A percentile compares a stretch with the other conserved stretches of the same genome.
Evolutionary conservation across 2,113 vertebrate species (phyloP).

Genomic region (Geococcyx californianus): DNA sequence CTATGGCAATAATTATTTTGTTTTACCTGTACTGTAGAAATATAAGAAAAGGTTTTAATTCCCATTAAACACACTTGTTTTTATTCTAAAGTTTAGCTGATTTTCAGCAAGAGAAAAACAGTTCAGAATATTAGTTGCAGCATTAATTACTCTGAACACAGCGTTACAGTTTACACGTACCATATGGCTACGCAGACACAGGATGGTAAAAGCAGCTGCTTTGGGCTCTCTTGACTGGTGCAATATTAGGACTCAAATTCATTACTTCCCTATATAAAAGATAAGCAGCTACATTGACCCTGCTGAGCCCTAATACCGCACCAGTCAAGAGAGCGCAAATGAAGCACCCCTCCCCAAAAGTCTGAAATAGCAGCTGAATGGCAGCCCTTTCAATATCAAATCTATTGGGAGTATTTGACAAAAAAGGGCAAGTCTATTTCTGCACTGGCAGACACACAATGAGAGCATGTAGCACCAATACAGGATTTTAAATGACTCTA

Average conservation of each 20-base stretch:
- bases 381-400: background rate
- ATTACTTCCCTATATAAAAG: background rate
- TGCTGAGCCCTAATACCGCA: background rate
- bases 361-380: background rate
- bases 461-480: background rate
- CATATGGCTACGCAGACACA: background rate
- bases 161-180: background rate
- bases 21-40: slow-evolving; percentile 65
- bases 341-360: background rate
- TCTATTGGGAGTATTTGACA: slow-evolving; percentile 19
- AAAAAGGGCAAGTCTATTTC: slow-evolving; percentile 32
- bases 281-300: background rate
- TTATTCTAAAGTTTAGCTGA: slow-evolving; percentile 39
- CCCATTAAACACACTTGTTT: slow-evolving; percentile 41
- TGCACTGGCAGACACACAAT: slow-evolving; percentile 6
- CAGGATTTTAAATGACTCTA: slow-evolving; percentile 8
- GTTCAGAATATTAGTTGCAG: background rate
- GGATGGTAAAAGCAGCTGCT: slow-evolving; percentile 26
- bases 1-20: slow-evolving; percentile 73
- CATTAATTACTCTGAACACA: slow-evolving; percentile 3
- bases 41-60: slow-evolving; percentile 58
- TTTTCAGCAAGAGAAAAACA: slow-evolving; percentile 22
- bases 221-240: background rate
- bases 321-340: background rate
- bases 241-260: background rate